Conservation (phyloP, 2,797 vertebrate genomes). For the Lophotriccus pileatus region DNA sequence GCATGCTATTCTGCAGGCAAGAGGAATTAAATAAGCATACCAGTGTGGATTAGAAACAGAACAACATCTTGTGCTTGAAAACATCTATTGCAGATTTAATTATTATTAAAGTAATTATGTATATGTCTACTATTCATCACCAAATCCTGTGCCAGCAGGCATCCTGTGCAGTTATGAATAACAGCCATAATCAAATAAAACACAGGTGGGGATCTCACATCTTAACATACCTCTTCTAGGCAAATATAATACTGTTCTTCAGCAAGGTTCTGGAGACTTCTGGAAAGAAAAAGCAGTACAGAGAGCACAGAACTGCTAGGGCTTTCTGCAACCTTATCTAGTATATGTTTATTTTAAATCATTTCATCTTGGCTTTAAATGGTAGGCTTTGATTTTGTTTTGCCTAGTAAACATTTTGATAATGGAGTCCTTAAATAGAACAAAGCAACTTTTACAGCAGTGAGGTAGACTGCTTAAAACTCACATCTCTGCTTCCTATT, state of each 20-base stretch:
- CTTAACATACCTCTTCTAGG: neutral
- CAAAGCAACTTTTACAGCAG: neutral
- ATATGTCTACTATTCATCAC: neutral
- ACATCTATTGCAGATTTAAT: neutral
- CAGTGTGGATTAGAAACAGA: neutral
- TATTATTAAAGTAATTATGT: neutral
- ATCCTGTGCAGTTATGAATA: neutral
- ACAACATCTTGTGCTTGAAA: neutral
- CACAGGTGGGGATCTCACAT: neutral
- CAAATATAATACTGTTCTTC: neutral
- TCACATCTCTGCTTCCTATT: neutral
- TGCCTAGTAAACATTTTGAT: neutral
- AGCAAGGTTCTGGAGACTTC: neutral
- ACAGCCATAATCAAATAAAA: neutral
- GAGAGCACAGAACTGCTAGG: neutral
- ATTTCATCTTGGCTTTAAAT: neutral
- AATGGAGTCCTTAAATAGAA: neutral
- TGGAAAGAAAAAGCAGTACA: neutral
- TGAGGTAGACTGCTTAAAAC: neutral
- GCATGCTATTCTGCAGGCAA: neutral
- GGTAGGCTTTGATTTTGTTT: neutral
- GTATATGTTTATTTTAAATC: neutral
- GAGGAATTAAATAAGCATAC: neutral
- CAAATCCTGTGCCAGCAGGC: neutral
- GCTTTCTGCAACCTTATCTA: neutral